Base-by-base conservation (phyloP, 2,888 invertebrate species). In the Mechanitis mazaeus region DNA sequence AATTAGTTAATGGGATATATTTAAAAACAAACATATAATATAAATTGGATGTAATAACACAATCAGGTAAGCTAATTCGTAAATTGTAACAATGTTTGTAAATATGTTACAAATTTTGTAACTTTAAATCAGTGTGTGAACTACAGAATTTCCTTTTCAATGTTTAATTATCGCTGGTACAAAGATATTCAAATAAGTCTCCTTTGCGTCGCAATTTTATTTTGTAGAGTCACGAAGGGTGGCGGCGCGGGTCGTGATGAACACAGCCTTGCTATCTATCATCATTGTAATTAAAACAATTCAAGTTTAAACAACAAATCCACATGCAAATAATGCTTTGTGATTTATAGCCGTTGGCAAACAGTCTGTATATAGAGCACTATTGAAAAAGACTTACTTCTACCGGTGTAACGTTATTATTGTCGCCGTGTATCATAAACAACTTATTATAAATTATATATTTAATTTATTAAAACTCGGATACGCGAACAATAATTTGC, bases 251-350 rank as follows among this genome's bases (percentile, higher is more conserved):
- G 35, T 76, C 77, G 77, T 77, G 77, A 67, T 69, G 69, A 67
- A 71, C 58, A 63, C 68, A 76, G 68, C 77, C 78, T 78, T 76
- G 75, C 64, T 62, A 64, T 66, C 64, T 63, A 69, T 66, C 62
- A 56, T 65, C 60, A 68, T 72, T 71, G 68, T 74, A 71, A 72
- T 71, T 69, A 72, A 69, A 72, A 71, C 72, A 69, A 70, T 72
- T 69, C 70, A 70, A 66, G 68, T 71, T 73, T 71, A 72, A 72
- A 72, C 71, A 73, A 69, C 69, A 66, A 60, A 66, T 71, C 67
- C 68, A 63, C 67, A 70, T 69, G 71, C 63, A 71, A 71, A 72
- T 70, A 72, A 12, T 54, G 59, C 55, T 59, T 61, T 64, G 66
- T 70, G 71, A 75, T 73, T 72, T 72, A 71, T 67, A 63, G 66